phyloP scores from a whole-genome alignment of 2,797 vertebrate genomes.

The Anguilla megastoma region DNA sequence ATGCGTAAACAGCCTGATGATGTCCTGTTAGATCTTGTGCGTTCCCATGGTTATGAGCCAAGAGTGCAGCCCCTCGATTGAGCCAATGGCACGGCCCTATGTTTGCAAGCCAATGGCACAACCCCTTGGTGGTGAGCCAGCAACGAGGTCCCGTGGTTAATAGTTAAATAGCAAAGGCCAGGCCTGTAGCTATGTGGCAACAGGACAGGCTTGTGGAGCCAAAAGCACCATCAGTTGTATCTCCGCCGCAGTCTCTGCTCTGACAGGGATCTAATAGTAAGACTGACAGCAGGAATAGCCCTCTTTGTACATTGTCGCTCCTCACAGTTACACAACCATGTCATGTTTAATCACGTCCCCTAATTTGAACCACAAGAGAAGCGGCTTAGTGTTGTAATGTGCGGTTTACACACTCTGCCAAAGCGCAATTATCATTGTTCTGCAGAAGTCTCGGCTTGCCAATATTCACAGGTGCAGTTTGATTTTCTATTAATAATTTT shows the following conservation, averaged over 20 bases:
- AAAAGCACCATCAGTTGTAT: background rate
- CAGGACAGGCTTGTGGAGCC: background rate
- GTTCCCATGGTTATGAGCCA: no score
- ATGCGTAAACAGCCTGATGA: no score
- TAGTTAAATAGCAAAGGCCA: background rate
- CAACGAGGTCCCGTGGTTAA: background rate
- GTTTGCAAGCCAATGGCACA: background rate
- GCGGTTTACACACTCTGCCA: conserved; percentile 35
- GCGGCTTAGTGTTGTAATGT: conserved; percentile 51
- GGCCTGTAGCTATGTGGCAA: background rate
- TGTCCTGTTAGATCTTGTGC: no score
- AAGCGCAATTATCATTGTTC: conserved; percentile 62
- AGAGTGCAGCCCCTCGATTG: conserved; percentile 10
- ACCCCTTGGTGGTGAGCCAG: background rate
- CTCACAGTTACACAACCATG: conserved; percentile 31
- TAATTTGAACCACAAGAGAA: conserved; percentile 57
- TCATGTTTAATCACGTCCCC: conserved; percentile 51
- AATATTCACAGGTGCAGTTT: conserved; percentile 44
- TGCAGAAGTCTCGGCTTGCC: conserved; percentile 60
- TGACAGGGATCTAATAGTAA: background rate
- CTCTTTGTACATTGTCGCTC: background rate
- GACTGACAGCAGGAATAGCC: background rate
- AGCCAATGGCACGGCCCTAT: background rate
- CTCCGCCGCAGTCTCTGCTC: background rate
- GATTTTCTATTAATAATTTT: conserved; percentile 5